Percentiles rank a stretch among this genome's conserved stretches.
Conservation (phyloP, 2,113 vertebrate species). For the Pygoscelis antarcticus region DNA sequence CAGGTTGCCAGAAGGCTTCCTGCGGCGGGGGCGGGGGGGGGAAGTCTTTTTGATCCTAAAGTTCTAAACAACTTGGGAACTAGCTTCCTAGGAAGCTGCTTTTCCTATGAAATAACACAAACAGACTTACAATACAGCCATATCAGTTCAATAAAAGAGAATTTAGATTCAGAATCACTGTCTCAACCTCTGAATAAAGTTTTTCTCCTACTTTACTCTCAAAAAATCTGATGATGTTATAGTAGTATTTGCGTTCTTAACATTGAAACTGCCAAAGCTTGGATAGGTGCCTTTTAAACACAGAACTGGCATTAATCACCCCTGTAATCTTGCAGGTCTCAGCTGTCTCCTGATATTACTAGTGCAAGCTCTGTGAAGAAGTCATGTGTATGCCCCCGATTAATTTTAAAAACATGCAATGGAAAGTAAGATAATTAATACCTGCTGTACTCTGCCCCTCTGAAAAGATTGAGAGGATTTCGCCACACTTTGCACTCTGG, state of each 20-base stretch:
- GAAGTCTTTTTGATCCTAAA: not conserved
- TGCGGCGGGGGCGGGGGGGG: no score
- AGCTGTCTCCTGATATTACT: not conserved
- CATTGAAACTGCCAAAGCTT: not conserved
- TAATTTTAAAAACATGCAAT: not conserved
- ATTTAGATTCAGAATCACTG: not conserved
- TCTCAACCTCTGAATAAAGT: not conserved
- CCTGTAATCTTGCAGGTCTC: not conserved
- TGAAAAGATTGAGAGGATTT: conserved; percentile 96
- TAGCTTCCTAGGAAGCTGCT: not conserved
- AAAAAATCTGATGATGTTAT: not conserved
- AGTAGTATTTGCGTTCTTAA: not conserved
- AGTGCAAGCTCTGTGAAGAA: not conserved
- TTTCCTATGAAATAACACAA: not conserved
- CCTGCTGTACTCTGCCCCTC: conserved; percentile 99
- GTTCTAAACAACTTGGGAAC: not conserved
- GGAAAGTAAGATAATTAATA: conserved; percentile 60
- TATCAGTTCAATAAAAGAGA: not conserved
- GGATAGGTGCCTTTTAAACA: not conserved
- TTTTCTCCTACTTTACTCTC: not conserved
- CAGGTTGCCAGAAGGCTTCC: not conserved
- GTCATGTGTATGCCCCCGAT: not conserved
- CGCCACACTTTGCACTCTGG: conserved; percentile 98
- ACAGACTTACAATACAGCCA: not conserved
- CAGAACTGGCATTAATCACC: not conserved